Evolutionary conservation across 2,113 vertebrate species (phyloP).

Genomic region (Ellobius talpinus): DNA sequence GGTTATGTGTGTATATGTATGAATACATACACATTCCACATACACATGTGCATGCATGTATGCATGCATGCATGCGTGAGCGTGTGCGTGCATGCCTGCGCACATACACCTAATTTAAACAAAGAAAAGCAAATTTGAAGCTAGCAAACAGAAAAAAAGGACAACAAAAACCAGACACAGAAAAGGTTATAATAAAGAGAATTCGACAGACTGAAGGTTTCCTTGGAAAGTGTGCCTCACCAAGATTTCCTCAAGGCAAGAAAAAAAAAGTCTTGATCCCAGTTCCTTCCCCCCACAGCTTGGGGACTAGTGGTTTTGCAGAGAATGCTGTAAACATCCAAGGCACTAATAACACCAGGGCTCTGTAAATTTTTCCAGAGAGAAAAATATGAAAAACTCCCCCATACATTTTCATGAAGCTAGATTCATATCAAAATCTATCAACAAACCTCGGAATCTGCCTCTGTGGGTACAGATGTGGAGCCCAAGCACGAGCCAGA

Average conservation of each 20-base stretch:
- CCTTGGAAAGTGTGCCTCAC: neutral
- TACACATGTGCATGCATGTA: fast-evolving
- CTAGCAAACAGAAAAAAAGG: neutral
- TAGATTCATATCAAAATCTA: neutral
- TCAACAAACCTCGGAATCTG: too few relatives aligned
- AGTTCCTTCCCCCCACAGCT: neutral
- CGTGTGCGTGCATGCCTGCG: fast-evolving
- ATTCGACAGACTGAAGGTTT: neutral
- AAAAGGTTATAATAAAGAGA: neutral
- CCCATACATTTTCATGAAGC: neutral
- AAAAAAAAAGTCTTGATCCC: neutral
- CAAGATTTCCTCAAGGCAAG: neutral
- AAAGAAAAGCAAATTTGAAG: neutral
- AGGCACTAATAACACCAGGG: neutral
- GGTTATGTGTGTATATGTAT: neutral
- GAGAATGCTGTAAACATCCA: neutral
- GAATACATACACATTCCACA: neutral
- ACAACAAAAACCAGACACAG: neutral
- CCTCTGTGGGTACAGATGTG: fast-evolving
- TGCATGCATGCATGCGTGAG: fast-evolving
- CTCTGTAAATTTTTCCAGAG: neutral
- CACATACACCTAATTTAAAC: neutral
- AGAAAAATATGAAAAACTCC: neutral
- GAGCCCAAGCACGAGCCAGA: neutral
- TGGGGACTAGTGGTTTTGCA: neutral